Evolutionary conservation across 2,888 invertebrate species (phyloP).

Genomic region (Himalopsyche tibetana): DNA sequence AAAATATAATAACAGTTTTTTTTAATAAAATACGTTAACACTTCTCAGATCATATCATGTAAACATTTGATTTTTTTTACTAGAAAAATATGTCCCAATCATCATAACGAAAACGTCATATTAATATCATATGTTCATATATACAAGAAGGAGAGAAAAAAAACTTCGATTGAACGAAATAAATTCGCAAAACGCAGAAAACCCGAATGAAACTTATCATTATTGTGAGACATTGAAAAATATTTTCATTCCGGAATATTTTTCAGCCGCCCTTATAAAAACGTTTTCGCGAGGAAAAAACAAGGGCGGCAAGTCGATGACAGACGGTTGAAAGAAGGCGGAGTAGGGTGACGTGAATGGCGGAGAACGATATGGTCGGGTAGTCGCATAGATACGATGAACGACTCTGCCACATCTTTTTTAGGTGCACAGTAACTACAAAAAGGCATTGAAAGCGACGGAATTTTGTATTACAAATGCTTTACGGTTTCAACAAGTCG

Average conservation of each 20-base stretch:
- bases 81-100: not conserved
- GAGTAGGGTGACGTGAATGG: slow-evolving; percentile 44
- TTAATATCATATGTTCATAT: not conserved
- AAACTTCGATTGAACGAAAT: slow-evolving; percentile 17
- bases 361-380: slow-evolving; percentile 38
- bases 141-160: not conserved
- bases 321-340: slow-evolving; percentile 50
- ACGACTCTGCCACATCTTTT: slow-evolving; percentile 25
- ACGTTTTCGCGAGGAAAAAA: slow-evolving; percentile 45
- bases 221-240: slow-evolving; percentile 61
- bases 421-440: slow-evolving; percentile 9
- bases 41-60: too few relatives aligned
- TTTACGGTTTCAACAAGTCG: slow-evolving; percentile 20
- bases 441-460: not conserved
- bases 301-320: slow-evolving; percentile 46
- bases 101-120: not conserved
- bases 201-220: slow-evolving; percentile 55
- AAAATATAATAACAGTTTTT: too few relatives aligned
- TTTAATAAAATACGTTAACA: too few relatives aligned
- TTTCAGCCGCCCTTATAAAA: slow-evolving; percentile 49
- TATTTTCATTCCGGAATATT: slow-evolving; percentile 59
- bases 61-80: too few relatives aligned
- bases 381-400: slow-evolving; percentile 40
- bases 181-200: slow-evolving; percentile 31
- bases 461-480: slow-evolving; percentile 19